These are phyloP conservation scores for Lordiphosa mommai DNA, from an alignment of 1,140 invertebrate genomes.

Conservation along the genomic window DNA sequence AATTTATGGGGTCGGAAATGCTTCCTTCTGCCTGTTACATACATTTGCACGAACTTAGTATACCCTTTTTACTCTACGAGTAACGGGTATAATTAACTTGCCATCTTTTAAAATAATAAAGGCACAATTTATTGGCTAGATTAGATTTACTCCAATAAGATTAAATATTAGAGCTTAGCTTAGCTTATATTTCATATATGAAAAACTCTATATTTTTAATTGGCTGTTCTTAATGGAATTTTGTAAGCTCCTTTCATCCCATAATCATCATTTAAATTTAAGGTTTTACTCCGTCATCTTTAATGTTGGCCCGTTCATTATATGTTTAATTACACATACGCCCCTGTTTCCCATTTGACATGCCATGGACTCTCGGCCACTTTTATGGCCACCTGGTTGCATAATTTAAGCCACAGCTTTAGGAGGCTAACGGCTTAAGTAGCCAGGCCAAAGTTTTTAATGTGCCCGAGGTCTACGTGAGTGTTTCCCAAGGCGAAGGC, in stretches of 20 bases:
- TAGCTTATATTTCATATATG: no score
- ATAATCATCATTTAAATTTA: background rate
- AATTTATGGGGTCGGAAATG: no score
- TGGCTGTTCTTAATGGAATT: background rate
- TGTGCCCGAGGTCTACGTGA: conserved; percentile 41
- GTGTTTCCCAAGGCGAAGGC: conserved; percentile 27
- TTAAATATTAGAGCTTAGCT: no score
- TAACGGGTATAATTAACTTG: no score
- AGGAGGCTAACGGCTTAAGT: conserved; percentile 55
- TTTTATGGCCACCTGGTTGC: conserved; percentile 59
- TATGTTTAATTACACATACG: conserved; percentile 65
- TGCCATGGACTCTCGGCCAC: conserved; percentile 23
- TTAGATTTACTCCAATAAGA: no score
- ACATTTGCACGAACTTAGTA: no score
- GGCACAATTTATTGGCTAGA: no score
- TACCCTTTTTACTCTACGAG: no score
- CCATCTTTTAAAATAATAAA: no score
- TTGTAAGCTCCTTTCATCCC: background rate
- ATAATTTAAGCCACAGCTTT: conserved; percentile 67
- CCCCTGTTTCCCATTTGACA: conserved; percentile 50
- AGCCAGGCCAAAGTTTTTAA: conserved; percentile 60
- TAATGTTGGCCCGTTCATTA: conserved; percentile 31
- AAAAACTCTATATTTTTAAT: no score
- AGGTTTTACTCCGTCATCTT: background rate
- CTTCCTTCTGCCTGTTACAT: no score